phyloP scores from a whole-genome alignment of 2,888 invertebrate species.

The Aethes cnicana region DNA sequence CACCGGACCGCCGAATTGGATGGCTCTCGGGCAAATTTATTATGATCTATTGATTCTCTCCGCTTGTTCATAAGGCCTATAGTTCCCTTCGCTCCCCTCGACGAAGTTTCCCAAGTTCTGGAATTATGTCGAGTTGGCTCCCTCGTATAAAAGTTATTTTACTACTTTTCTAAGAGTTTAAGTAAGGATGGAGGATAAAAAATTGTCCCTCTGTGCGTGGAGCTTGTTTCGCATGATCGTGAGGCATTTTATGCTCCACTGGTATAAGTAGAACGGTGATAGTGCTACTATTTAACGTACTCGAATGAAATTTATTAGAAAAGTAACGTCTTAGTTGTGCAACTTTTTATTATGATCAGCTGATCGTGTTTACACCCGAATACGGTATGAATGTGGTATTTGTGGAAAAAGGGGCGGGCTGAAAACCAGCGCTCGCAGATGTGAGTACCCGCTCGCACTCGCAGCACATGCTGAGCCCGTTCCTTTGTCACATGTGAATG shows the following conservation, averaged over 20 bases:
- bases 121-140: conserved; percentile 57
- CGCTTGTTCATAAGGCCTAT: conserved; percentile 45
- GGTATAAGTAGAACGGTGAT: conserved; percentile 5
- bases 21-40: conserved; percentile 51
- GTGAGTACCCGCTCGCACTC: too few relatives aligned
- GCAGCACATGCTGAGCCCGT: too few relatives aligned
- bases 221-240: not conserved
- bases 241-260: conserved; percentile 3
- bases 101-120: conserved; percentile 50
- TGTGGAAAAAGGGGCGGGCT: too few relatives aligned
- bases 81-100: conserved; percentile 34
- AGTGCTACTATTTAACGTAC: too few relatives aligned
- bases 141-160: conserved; percentile 63
- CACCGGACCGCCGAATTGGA: conserved; percentile 7
- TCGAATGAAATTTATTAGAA: too few relatives aligned
- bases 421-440: too few relatives aligned
- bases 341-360: too few relatives aligned
- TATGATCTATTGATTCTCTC: conserved; percentile 64
- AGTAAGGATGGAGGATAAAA: conserved; percentile 39
- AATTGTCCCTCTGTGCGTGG: conserved; percentile 24
- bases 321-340: too few relatives aligned
- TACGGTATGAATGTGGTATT: too few relatives aligned
- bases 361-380: too few relatives aligned
- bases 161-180: conserved; percentile 66
- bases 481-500: too few relatives aligned